Evolutionary conservation across 2,888 invertebrate species (phyloP), one percentile per base, ranked within the genome.

Genomic region (Drosophila conformis): DNA sequence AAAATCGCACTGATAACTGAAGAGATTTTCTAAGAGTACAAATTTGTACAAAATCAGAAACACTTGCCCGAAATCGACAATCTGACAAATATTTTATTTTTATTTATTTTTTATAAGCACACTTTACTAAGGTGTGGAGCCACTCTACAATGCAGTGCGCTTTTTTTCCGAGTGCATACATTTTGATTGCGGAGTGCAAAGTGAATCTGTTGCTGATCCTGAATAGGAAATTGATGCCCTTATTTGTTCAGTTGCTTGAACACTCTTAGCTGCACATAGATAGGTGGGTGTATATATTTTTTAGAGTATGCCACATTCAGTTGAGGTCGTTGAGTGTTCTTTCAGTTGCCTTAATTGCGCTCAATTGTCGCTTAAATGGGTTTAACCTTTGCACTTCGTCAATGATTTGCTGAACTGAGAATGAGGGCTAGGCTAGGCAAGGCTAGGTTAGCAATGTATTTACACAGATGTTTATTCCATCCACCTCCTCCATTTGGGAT

Each of bases 321-420:
- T 29, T 54, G 18, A 18, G 36, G 29, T 8, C 15, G 36, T 53
- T 52, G 42, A 64, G 35, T 60, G 49, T 15, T 48, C 38, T 56
- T 15, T 40, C 57, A 49, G 52, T 66, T 21, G 42, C 61, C 71
- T 72, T 82, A 83, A 83, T 83, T 83, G 78, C 64, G 67, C 60
- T 75, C 80, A 83, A 83, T 83, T 83, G 78, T 63, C 67, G 80
- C 80, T 73, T 82, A 78, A 85, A 82, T 83, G 57, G 71, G 71
- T 74, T 73, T 78, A 78, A 83, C 78, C 78, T 85, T 74, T 77
- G 81, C 74, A 54, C 80, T 58, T 49, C 35, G n/a, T 59, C 80
- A 78, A 76, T 76, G 71, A 71, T 61, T 71, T 66, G 48, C 62
- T 33, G 11, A 60, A 60, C 63, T 58, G 49, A 29, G 38, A 59